Percentiles rank a stretch among this genome's conserved stretches.
Evolutionary conservation across 2,113 vertebrate genomes (phyloP).

Genomic region (Fregata magnificens): DNA sequence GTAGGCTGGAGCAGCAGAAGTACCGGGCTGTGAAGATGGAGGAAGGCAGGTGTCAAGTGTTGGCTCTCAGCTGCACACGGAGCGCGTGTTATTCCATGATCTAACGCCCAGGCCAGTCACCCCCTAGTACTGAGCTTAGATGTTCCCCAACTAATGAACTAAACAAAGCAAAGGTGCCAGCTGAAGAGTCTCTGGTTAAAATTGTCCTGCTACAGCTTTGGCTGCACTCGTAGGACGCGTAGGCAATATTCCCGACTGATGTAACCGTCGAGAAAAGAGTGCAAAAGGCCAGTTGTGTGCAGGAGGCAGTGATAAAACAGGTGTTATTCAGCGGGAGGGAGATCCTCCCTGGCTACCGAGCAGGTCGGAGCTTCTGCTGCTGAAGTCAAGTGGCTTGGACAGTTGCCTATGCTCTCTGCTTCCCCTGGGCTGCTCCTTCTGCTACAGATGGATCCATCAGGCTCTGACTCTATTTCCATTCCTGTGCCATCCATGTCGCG

Average conservation of each 20-base stretch:
- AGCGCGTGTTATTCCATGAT: neutral
- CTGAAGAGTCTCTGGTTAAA: neutral
- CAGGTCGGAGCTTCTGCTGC: neutral
- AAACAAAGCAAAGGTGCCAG: conserved; percentile 28
- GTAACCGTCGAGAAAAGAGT: neutral
- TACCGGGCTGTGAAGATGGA: neutral
- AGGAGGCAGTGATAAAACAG: neutral
- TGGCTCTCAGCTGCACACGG: neutral
- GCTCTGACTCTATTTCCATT: neutral
- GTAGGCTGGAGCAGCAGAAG: neutral
- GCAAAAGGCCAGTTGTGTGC: neutral
- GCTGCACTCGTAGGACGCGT: accelerated
- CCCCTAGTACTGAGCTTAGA: neutral
- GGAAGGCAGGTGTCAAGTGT: neutral
- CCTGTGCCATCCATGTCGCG: accelerated
- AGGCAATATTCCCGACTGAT: neutral
- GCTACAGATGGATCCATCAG: neutral
- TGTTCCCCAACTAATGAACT: neutral
- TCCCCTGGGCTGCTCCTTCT: neutral
- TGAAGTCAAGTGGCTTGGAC: neutral
- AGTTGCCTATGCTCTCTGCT: neutral
- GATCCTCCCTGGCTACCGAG: neutral
- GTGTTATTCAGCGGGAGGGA: neutral
- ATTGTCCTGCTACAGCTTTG: neutral
- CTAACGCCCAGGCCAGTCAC: neutral